Base-by-base conservation (phyloP, 2,888 invertebrate species). In the Vannuccia rotundouncinata region DNA sequence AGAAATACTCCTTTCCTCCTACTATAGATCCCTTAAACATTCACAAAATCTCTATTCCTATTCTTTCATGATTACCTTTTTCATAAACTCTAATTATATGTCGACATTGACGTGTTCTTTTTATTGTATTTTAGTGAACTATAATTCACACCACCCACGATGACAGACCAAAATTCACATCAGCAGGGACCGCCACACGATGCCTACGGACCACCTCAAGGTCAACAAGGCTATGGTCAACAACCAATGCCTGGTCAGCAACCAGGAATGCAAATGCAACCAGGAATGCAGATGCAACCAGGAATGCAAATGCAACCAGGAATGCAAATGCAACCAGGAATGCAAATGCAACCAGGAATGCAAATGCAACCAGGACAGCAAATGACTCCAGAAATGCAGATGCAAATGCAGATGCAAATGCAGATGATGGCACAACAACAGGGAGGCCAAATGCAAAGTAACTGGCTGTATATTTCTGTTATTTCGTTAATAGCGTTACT, bases 321-420 rank as follows among this genome's bases (percentile, higher is more conserved):
- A 5, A 66, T 66, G 66, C 66, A 66, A 22, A 45, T 45, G 45
- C 45, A 45, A 45, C 45, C 45, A 13, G 45, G 45, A 45, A 45
- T 45, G 45, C 45, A 45, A 17, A 17, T 5, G 45, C 45, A 45
- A 45, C 45, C 45, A 13, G 45, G 45, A 45, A 45, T 45, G 45
- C 45, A 45, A 45, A 45, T 45, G 45, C 45, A 45, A 45, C 45
- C 45, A 17, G 45, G 45, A 45, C 45, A 45, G 17, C 45, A 45
- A 45, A 66, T 66, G 66, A 66, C 13, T 66, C 66, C 66, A 66
- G 22, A 66, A 22, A 66, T 66, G 66, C 66, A 66, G 66, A 66
- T 66, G 66, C 66, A 66, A 66, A 66, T 66, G 66, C 66, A 66
- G 66, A 66, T 66, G 66, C 66, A 66, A 22, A 66, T 66, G 66